phyloP scores from a whole-genome alignment of 2,797 vertebrate genomes.

The Lutjanus campechanus region DNA sequence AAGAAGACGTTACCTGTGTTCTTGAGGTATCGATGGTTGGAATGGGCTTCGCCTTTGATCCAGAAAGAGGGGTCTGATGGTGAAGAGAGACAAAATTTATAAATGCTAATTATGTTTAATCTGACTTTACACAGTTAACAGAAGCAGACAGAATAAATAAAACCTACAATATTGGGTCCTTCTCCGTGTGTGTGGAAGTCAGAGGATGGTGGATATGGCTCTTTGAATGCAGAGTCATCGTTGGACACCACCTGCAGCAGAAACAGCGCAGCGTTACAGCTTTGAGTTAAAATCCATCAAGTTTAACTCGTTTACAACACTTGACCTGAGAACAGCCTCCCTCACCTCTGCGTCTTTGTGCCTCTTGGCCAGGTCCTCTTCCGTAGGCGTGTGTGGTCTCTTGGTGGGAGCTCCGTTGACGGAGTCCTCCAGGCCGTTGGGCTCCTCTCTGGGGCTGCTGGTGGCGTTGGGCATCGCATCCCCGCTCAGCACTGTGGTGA shows the following conservation, averaged over 20 bases:
- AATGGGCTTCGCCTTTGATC: constrained; percentile 89
- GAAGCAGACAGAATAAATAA: background rate
- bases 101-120: background rate
- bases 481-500: constrained; percentile 21
- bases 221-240: constrained; percentile 87
- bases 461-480: constrained; percentile 46
- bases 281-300: no score
- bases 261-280: constrained; percentile 4
- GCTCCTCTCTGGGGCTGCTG: constrained; percentile 77
- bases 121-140: background rate
- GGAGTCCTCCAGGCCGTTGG: constrained; percentile 72
- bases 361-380: constrained; percentile 85
- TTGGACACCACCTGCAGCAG: constrained; percentile 63
- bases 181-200: constrained; percentile 79
- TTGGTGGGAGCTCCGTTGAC: constrained; percentile 75
- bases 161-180: constrained; percentile 70
- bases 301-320: background rate
- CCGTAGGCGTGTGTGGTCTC: constrained; percentile 80
- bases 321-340: background rate
- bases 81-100: constrained; percentile 11
- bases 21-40: constrained; percentile 91
- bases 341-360: constrained; percentile 79
- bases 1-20: constrained; percentile 88
- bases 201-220: constrained; percentile 81
- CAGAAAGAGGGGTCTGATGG: constrained; percentile 79